Evolutionary conservation across 2,113 vertebrate species (phyloP), one percentile per base, ranked within the genome.

Genomic region (Plotosus lineatus): DNA sequence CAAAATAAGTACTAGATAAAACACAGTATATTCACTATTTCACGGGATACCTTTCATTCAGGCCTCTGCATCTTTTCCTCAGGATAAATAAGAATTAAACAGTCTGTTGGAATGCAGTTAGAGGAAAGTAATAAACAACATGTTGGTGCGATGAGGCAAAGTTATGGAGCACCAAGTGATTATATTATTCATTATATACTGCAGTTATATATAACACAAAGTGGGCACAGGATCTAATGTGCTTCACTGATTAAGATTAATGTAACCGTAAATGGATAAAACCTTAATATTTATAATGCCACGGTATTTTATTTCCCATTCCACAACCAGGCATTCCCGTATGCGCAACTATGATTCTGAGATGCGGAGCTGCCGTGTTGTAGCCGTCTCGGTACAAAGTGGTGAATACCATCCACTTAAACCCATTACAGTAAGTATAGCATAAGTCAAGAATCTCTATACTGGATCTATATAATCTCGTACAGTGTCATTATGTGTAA

Each of bases 351-450:
- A 99, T 88, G 91, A 88, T 14, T 88, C 89, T 0, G 97, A 99
- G 87, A 87, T 92, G 53, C 95, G 95, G 15, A 72, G 83, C 31
- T 92, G 75, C 28, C 28, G 58, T 15, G 56, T 31, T 4, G 1
- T 58, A 6, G 84, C 83, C 0, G 48, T 90, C 5, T 87, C 90
- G 0, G 82, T 99, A 44, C 96, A 98, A 51, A 94, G 95, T 86
- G 95, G 95, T 0, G 98, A 98, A 79, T 97, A 96, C 80, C 98
- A 99, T 78, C 98, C 98, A 0, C 93, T 99, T 61, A 99, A 99
- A 83, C 93, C 95, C 75, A 98, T 99, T 83, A 97, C 94, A 53
- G 96, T 97, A 87, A 92, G 96, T 93, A n/a, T 15, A 53, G 10
- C 31, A n/a, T n/a, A n/a, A n/a, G n/a, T n/a, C n/a, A n/a, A n/a